Evolutionary conservation across 2,113 vertebrate species (phyloP).

Genomic region (Accipiter cooperii): DNA sequence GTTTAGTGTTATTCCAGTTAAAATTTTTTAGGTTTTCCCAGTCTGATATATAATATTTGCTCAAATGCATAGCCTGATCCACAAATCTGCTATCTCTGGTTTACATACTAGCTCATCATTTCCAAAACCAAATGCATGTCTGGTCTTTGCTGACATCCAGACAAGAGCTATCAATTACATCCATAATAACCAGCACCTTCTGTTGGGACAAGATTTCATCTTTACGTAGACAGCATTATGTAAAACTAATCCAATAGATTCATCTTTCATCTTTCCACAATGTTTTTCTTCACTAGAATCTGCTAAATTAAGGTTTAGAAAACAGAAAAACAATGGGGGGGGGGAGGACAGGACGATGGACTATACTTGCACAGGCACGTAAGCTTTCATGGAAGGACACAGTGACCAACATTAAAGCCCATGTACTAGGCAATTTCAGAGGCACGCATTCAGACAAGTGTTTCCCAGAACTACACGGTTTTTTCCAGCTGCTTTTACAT

Average conservation of each 20-base stretch:
- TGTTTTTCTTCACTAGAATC: not conserved
- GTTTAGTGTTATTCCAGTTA: not conserved
- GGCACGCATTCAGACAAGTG: not conserved
- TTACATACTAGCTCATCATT: not conserved
- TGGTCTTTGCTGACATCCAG: not conserved
- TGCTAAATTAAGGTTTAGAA: not conserved
- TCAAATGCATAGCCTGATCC: not conserved
- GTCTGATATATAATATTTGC: not conserved
- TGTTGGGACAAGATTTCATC: not conserved
- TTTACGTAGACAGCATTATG: not conserved
- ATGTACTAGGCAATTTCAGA: not conserved
- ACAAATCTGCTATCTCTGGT: not conserved
- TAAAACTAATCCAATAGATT: not conserved
- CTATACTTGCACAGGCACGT: not conserved
- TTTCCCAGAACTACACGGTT: not conserved
- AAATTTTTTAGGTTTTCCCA: not conserved
- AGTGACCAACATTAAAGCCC: not conserved
- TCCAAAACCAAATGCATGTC: not conserved
- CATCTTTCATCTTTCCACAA: not conserved
- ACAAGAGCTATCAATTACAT: not conserved
- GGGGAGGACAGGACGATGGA: not conserved
- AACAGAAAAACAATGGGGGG: not conserved
- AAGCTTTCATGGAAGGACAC: not conserved
- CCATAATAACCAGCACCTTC: not conserved
- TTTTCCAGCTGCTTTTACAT: not conserved